phyloP scores from a whole-genome alignment of 1,140 invertebrate genomes.

The Atta colombica region DNA sequence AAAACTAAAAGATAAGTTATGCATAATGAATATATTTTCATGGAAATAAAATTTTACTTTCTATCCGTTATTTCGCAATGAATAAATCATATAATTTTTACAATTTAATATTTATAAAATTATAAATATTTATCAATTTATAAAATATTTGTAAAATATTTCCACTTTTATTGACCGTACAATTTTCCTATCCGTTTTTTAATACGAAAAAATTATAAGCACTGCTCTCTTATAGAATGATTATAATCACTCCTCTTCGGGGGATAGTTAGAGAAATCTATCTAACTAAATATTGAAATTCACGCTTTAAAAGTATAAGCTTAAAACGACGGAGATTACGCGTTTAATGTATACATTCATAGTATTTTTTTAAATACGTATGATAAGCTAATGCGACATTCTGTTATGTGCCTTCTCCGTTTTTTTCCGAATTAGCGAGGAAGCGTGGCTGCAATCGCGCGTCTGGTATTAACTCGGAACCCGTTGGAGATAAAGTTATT shows the following conservation, averaged over 20 bases:
- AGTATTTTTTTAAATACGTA: slow-evolving; percentile 11
- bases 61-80: neutral
- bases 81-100: neutral
- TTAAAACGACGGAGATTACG: neutral
- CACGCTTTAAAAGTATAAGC: neutral
- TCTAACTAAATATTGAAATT: neutral
- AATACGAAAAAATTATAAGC: neutral
- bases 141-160: neutral
- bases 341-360: neutral
- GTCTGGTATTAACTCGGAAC: slow-evolving; percentile 51
- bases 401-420: neutral
- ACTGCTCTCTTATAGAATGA: neutral
- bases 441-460: slow-evolving; percentile 29
- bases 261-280: neutral
- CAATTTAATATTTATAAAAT: neutral
- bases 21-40: neutral
- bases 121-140: neutral
- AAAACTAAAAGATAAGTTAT: neutral
- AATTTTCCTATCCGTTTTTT: neutral
- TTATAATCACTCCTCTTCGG: neutral
- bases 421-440: slow-evolving; percentile 24
- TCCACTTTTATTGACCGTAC: neutral
- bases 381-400: slow-evolving; percentile 4
- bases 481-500: slow-evolving; percentile 64
- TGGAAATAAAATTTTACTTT: neutral